phyloP scores from a whole-genome alignment of 2,113 vertebrate genomes.

The Baryphthengus martii region DNA sequence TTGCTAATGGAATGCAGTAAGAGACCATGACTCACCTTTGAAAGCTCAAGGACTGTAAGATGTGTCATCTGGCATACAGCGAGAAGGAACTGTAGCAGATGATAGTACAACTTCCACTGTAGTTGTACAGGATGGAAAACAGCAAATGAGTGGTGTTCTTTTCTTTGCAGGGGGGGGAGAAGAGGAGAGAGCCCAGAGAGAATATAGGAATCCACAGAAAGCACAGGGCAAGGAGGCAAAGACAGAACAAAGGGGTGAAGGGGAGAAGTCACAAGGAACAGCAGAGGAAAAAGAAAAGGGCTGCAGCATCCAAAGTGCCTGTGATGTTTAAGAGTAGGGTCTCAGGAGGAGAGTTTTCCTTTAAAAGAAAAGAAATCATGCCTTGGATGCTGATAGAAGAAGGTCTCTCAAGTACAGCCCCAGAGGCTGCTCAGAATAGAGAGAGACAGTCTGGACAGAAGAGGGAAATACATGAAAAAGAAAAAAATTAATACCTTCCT shows the following conservation, averaged over 20 bases:
- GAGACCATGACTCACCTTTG: not conserved
- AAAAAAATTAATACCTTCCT: not conserved
- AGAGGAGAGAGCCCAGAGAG: not conserved
- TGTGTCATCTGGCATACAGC: not conserved
- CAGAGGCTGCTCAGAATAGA: not conserved
- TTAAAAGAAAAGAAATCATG: not conserved
- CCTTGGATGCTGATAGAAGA: not conserved
- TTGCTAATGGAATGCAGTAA: not conserved
- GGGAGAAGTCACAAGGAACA: not conserved
- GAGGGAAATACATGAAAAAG: not conserved
- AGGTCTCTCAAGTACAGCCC: not conserved
- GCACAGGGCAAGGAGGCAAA: not conserved
- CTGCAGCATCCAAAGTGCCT: not conserved
- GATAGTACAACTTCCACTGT: not conserved
- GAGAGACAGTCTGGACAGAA: not conserved
- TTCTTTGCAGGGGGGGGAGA: not conserved
- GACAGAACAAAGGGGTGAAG: not conserved
- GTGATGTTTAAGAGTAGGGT: not conserved
- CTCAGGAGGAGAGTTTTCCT: not conserved
- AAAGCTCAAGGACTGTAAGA: not conserved
- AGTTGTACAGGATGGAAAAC: not conserved
- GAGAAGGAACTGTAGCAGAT: not conserved
- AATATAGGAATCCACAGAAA: not conserved
- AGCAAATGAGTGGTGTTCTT: not conserved
- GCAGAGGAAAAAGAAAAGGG: not conserved